Evolutionary conservation across 2,888 invertebrate species (phyloP).

Genomic region (Ctenicera cuprea): DNA sequence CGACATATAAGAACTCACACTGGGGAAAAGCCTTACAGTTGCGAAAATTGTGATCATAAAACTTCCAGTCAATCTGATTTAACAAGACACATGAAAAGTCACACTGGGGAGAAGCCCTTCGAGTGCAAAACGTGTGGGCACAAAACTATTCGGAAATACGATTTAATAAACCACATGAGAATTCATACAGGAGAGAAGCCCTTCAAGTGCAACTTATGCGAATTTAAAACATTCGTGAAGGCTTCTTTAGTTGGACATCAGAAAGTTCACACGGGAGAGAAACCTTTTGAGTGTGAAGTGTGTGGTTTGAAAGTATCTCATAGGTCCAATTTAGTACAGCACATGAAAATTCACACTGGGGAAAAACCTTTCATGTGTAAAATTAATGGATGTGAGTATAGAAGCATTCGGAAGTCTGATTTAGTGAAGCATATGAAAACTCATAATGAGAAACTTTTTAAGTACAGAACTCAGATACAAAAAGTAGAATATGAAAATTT

Average conservation of each 20-base stretch:
- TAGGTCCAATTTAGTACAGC: background rate
- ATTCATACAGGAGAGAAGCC: background rate
- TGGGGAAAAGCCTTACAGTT: background rate
- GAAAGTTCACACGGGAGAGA: background rate
- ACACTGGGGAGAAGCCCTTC: background rate
- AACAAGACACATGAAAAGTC: background rate
- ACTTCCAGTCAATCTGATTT: background rate
- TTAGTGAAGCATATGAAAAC: background rate
- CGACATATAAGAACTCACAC: background rate
- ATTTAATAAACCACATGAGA: background rate
- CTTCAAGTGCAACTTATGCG: background rate
- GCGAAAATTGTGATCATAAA: background rate
- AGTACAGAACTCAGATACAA: too few relatives aligned
- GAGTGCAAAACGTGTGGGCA: background rate
- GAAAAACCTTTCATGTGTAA: background rate
- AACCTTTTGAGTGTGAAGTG: background rate
- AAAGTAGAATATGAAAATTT: too few relatives aligned
- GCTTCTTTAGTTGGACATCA: background rate
- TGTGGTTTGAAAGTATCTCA: background rate
- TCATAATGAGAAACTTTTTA: background rate
- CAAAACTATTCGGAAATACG: background rate
- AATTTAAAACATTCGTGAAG: background rate
- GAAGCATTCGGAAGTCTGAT: background rate
- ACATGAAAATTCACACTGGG: background rate
- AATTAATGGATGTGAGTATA: background rate